Base-by-base conservation (phyloP, 2,888 invertebrate species). In the Deilephila porcellus region DNA sequence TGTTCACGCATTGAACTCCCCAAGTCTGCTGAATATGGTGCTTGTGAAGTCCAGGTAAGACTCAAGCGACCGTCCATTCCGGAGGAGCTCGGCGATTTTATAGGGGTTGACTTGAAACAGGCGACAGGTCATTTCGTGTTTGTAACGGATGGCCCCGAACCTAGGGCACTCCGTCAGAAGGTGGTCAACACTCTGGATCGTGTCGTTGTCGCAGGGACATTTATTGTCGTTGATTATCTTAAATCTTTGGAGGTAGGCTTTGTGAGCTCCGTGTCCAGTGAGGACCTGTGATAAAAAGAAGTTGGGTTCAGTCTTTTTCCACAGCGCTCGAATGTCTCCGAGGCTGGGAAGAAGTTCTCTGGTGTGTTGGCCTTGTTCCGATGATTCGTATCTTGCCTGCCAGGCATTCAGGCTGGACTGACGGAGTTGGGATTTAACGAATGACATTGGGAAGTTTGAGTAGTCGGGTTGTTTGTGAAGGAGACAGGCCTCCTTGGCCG, bases 251-350 rank as follows among this genome's bases (percentile, higher is more conserved):
- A 73, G 52, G 29, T 73, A 73, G 6, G 45, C 19, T 29, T 4
- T 32, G 32, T 70, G 70, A 32, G 11, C 32, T 1, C 73, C 73
- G 52, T 73, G 70, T 11, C 70, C 70, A 32, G 73, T 70, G 19
- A 73, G 62, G 5, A 70, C 14, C 60, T 73, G 73, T 0, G 70
- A 70, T 0, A 73, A 45, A 8, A 11, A 45, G 14, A 20, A 67
- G 7, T 0, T 20, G 20, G 45, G 37, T 0, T 0, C 11, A 0
- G 20, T 45, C 7, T 14, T 37, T 5, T 45, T 67, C n/a, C 20
- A 67, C 45, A 45, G 6, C 4, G 6, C 20, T 17, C 62, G 62
- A 1, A 62, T 62, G 11, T 17, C 17, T 17, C 11, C 14, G 17
- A 62, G 62, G 1, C 17, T 32, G 32, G 62, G 62, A 1, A 62